Conservation (phyloP, 1,140 invertebrate species). For the Leptinotarsa undecemlineata region DNA sequence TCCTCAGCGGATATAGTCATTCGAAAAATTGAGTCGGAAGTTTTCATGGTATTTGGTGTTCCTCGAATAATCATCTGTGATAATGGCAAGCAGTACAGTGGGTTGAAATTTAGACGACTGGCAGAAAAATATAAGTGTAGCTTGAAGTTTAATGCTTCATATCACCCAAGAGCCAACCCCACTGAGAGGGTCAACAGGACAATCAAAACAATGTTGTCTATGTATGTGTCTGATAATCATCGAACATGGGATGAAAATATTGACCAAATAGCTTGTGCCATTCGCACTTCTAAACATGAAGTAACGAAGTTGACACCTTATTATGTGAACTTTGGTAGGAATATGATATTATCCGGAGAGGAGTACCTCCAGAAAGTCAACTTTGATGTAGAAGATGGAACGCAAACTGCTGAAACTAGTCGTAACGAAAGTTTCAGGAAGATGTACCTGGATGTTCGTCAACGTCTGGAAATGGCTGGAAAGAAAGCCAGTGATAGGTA, state of each 20-base stretch:
- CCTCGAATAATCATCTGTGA: constrained; percentile 20
- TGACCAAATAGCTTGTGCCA: constrained; percentile 32
- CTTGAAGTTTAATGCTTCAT: constrained; percentile 4
- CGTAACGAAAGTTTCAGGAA: neutral
- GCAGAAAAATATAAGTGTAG: neutral
- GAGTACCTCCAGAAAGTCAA: neutral
- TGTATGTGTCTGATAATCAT: constrained; percentile 36
- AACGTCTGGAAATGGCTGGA: neutral
- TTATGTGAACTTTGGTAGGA: constrained; percentile 34
- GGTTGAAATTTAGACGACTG: constrained; percentile 14
- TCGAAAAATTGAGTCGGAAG: constrained; percentile 17
- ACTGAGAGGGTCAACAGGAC: constrained; percentile 12
- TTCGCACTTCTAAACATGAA: constrained; percentile 31
- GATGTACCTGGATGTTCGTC: constrained; percentile 3
- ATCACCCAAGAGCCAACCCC: neutral
- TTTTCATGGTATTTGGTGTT: constrained; percentile 37
- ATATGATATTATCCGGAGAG: neutral
- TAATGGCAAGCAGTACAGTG: constrained; percentile 15
- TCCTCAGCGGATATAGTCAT: constrained; percentile 12
- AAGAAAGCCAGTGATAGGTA: neutral
- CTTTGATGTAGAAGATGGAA: neutral
- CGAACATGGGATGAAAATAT: constrained; percentile 34
- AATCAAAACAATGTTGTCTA: constrained; percentile 4
- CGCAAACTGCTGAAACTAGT: neutral
- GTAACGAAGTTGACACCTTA: constrained; percentile 41